A percentile compares a stretch with the other conserved stretches of the same genome.
phyloP scores from a whole-genome alignment of 2,888 invertebrate species.

The Drosophila mimetica region DNA sequence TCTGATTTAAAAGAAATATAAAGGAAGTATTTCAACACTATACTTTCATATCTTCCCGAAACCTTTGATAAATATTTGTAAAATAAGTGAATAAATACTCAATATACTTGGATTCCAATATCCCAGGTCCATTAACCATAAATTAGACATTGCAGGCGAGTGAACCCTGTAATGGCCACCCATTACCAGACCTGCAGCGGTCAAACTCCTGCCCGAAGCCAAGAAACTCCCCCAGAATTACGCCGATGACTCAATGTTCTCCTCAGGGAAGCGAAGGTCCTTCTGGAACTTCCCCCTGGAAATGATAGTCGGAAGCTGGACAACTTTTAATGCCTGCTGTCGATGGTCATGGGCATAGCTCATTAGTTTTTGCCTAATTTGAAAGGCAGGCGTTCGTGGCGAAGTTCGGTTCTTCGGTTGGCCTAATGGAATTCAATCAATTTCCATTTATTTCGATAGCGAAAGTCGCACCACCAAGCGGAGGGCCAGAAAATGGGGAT shows the following conservation, averaged over 20 bases:
- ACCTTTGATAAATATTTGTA: background rate
- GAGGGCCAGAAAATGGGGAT: constrained; percentile 23
- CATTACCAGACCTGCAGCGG: constrained; percentile 22
- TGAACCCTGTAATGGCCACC: constrained; percentile 27
- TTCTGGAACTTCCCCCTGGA: constrained; percentile 15
- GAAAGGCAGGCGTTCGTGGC: constrained; percentile 52
- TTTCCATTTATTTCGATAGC: constrained; percentile 81
- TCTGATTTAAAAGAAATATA: too few relatives aligned
- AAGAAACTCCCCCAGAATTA: constrained; percentile 1
- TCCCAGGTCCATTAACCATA: background rate
- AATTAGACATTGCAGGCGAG: constrained; percentile 1
- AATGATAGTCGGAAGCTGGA: constrained; percentile 45
- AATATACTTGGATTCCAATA: background rate
- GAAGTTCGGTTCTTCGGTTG: constrained; percentile 8
- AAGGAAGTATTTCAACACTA: too few relatives aligned
- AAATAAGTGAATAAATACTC: background rate
- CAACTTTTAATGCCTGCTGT: constrained; percentile 43
- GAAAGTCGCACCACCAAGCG: constrained; percentile 63
- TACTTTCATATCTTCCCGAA: background rate
- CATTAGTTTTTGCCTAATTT: constrained; percentile 77
- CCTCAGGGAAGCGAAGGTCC: constrained; percentile 5
- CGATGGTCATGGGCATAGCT: constrained; percentile 66
- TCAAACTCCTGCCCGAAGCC: background rate
- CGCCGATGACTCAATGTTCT: constrained; percentile 27
- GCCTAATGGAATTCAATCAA: constrained; percentile 82